phyloP scores from a whole-genome alignment of 2,797 vertebrate species.

The Syndactyla subalaris region DNA sequence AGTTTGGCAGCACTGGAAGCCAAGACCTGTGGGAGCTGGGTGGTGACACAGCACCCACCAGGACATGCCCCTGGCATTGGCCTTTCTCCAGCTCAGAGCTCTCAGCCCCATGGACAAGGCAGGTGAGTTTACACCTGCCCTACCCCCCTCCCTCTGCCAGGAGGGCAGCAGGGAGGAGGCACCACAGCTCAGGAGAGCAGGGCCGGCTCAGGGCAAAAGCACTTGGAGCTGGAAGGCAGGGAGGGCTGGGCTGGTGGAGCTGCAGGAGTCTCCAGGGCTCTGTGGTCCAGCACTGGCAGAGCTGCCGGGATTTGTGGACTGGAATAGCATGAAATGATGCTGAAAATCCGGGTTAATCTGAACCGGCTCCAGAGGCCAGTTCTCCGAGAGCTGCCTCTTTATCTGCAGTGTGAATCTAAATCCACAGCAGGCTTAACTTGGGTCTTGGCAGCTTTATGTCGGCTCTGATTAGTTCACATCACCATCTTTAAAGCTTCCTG shows the following conservation, averaged over 20 bases:
- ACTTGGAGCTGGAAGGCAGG: neutral
- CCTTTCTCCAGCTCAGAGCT: neutral
- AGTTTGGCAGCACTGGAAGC: no score
- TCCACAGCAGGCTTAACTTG: constrained; percentile 28
- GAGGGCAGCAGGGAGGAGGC: neutral
- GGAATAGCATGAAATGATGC: constrained; percentile 54
- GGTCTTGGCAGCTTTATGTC: constrained; percentile 42
- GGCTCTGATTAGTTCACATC: constrained; percentile 37
- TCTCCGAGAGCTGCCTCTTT: neutral
- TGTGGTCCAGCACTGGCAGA: neutral
- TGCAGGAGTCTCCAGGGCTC: neutral
- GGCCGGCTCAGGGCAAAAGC: neutral
- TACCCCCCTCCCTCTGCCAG: neutral
- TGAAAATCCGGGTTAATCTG: constrained; percentile 59
- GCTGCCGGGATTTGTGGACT: neutral
- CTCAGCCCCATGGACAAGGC: neutral
- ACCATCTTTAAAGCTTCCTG: neutral
- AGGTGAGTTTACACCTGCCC: neutral
- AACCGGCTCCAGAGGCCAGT: neutral
- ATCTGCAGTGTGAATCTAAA: constrained; percentile 57
- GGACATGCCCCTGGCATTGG: neutral
- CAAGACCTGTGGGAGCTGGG: neutral
- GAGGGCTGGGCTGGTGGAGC: neutral
- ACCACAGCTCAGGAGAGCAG: neutral
- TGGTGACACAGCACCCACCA: neutral